Conservation (phyloP, 2,888 invertebrate genomes). For the Nebria salina region DNA sequence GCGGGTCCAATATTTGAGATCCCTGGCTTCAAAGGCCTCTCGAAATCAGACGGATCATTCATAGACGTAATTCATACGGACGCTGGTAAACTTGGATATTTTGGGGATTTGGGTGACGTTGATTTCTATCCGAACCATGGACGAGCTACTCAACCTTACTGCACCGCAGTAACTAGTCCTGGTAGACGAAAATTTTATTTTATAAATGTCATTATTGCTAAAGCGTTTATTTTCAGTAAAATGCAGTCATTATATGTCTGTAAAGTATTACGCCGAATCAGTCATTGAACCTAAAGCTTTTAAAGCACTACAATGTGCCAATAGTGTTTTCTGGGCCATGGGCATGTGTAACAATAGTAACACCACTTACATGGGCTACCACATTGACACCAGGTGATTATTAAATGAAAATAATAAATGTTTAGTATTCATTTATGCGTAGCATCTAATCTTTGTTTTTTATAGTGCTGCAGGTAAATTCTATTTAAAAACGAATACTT, state of each 20-base stretch:
- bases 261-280: neutral
- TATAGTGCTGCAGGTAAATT: slow-evolving; percentile 9
- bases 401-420: too few species aligned
- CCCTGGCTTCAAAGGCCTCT: neutral
- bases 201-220: neutral
- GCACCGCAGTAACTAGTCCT: neutral
- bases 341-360: neutral
- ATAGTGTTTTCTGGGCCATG: neutral
- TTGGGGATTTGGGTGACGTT: neutral
- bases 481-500: slow-evolving; percentile 1
- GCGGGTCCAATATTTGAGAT: slow-evolving; percentile 11
- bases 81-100: neutral
- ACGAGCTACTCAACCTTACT: neutral
- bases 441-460: neutral
- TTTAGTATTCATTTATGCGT: too few species aligned
- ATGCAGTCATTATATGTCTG: neutral
- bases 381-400: slow-evolving; percentile 2
- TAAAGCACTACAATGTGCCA: neutral
- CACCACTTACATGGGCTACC: slow-evolving; percentile 5
- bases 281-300: neutral
- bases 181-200: neutral
- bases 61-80: slow-evolving; percentile 10
- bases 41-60: neutral
- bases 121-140: slow-evolving; percentile 3
- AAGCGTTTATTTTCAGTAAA: neutral